These are phyloP conservation scores for Chironomus riparius DNA, from an alignment of 2,888 invertebrate genomes.

Conservation along the genomic window DNA sequence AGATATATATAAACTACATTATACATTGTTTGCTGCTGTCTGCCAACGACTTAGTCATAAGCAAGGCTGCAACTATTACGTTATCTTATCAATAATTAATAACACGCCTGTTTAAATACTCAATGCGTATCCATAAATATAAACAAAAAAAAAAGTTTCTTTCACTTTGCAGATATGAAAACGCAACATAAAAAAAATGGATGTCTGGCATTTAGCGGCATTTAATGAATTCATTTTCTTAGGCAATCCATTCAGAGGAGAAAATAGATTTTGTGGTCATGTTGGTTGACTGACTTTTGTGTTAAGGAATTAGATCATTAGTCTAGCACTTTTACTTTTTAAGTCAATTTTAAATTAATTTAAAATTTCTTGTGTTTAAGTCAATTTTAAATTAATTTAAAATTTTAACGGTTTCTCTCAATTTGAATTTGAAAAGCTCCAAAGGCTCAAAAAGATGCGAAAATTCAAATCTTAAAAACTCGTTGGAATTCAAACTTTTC, in stretches of 20 bases:
- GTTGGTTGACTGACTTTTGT: neutral
- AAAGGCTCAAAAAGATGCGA: no score
- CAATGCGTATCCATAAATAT: neutral
- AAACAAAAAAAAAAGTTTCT: neutral
- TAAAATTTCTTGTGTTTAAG: no score
- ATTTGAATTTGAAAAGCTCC: no score
- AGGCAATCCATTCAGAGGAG: no score
- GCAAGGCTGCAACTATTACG: neutral
- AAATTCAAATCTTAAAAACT: no score
- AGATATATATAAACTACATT: neutral
- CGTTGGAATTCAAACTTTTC: no score
- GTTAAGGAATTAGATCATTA: no score
- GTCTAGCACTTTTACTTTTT: no score
- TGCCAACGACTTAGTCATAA: neutral
- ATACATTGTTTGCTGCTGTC: no score
- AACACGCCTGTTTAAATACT: neutral
- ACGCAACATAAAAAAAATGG: neutral
- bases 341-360: no score
- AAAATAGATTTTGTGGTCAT: neutral
- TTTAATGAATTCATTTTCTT: neutral
- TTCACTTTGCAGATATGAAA: neutral
- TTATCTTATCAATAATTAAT: conserved; percentile 25
- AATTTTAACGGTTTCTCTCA: no score
- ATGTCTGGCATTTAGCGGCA: neutral
- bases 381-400: no score